These are phyloP conservation scores for Cydia strobilella DNA, from an alignment of 1,140 invertebrate species.

Conservation along the genomic window DNA sequence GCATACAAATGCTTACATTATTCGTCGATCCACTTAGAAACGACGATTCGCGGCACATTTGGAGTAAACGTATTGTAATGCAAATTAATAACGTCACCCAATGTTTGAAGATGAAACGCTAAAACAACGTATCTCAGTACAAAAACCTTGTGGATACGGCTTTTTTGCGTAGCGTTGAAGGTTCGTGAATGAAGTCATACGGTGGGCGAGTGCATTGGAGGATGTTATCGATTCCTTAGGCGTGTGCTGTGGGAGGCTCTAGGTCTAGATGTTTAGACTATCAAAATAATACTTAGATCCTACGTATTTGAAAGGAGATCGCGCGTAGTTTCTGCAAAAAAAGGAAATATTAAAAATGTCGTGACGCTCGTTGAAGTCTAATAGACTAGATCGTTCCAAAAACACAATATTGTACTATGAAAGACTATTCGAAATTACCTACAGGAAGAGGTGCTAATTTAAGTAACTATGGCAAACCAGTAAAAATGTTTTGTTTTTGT, in stretches of 20 bases:
- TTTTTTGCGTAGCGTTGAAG: background rate
- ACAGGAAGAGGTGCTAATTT: no score
- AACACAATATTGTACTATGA: no score
- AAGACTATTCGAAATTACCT: no score
- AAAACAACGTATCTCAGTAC: no score
- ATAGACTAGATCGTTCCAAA: background rate
- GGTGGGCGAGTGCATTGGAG: slow-evolving; percentile 5
- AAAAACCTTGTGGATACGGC: background rate
- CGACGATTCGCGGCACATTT: background rate
- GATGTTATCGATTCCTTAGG: background rate
- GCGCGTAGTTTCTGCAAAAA: background rate
- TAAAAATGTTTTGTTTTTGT: no score
- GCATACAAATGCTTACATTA: background rate
- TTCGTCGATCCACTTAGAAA: background rate
- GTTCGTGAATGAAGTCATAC: background rate
- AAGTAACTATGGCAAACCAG: no score
- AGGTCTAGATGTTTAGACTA: slow-evolving; percentile 2
- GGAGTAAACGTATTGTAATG: slow-evolving; percentile 27
- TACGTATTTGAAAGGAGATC: background rate
- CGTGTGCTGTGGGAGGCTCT: background rate
- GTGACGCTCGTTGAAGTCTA: slow-evolving; percentile 5
- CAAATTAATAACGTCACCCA: background rate
- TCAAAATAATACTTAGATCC: background rate
- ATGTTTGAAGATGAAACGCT: no score
- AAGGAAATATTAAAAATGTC: background rate